Conservation (phyloP, 2,888 invertebrate species). For the Empis livida region DNA sequence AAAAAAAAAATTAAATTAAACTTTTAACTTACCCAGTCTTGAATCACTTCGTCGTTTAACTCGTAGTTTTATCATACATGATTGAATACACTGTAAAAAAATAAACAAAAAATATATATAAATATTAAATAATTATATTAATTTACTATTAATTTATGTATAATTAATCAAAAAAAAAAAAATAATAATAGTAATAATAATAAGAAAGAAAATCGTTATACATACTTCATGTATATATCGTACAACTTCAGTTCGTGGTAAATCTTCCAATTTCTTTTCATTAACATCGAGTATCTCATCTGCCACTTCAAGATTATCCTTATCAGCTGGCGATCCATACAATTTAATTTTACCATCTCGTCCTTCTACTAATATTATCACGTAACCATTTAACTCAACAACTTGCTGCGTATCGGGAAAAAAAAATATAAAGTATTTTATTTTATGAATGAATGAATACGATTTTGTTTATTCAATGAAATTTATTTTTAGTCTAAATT, state of each 20-base stretch:
- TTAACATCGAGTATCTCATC: constrained; percentile 98
- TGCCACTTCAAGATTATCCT: constrained; percentile 86
- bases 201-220: no score
- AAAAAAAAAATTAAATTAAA: no score
- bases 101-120: constrained; percentile 16
- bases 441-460: neutral
- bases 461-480: neutral
- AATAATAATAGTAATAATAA: neutral
- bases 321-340: constrained; percentile 86
- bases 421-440: neutral
- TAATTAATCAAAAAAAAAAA: neutral
- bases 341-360: constrained; percentile 89
- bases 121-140: neutral
- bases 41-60: constrained; percentile 82
- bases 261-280: constrained; percentile 81
- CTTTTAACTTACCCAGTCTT: constrained; percentile 64
- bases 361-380: constrained; percentile 87
- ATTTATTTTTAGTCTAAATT: neutral
- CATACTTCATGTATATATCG: constrained; percentile 89
- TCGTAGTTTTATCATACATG: constrained; percentile 85
- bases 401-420: constrained; percentile 35
- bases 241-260: constrained; percentile 83
- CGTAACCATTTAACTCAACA: constrained; percentile 89
- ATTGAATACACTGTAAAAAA: constrained; percentile 84
- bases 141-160: neutral